Base-by-base conservation (phyloP, 1,140 invertebrate genomes). In the Saccostrea glomerata region DNA sequence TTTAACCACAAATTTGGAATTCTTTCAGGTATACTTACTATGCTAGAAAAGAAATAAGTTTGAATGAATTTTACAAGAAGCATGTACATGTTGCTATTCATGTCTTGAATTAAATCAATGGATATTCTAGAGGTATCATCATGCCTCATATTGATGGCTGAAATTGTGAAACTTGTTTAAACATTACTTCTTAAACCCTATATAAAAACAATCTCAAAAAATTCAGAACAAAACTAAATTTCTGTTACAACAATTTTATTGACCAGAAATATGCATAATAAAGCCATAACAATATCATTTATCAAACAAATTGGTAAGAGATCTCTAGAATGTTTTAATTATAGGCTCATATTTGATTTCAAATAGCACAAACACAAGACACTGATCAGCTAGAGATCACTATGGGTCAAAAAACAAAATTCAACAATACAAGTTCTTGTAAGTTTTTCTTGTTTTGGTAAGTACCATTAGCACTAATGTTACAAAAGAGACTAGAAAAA, bases 181-280 rank as follows among this genome's bases (percentile, higher is more conserved):
- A 36, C 30, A 36, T n/a, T n/a, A n/a, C n/a, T n/a, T n/a, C n/a
- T n/a, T n/a, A n/a, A n/a, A n/a, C 30, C 30, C 30, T 36, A n/a
- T n/a, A n/a, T n/a, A 36, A 36, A 36, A 36, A 36, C 9, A 23
- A 73, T 73, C 66, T 12, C 66, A 73, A 73, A 25, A 11, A 73
- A 6, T 25, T 7, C 7, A 25, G 15, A 77, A 77, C 23, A 77
- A 23, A 77, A 63, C n/a, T n/a, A 20, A 20, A 77, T 77, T 30
- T 77, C 70, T 77, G 70, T 77, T 77, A 77, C 70, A 77, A 77
- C 70, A 77, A 77, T 77, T 77, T 77, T 77, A 77, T 77, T 77
- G 70, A 77, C 70, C 70, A 77, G 70, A 77, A 77, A 77, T 77
- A 77, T 77, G 70, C 70, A 77, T 77, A 11, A 77, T 77, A 77